Evolutionary conservation across 2,113 vertebrate species (phyloP).

Genomic region (Camelus bactrianus): DNA sequence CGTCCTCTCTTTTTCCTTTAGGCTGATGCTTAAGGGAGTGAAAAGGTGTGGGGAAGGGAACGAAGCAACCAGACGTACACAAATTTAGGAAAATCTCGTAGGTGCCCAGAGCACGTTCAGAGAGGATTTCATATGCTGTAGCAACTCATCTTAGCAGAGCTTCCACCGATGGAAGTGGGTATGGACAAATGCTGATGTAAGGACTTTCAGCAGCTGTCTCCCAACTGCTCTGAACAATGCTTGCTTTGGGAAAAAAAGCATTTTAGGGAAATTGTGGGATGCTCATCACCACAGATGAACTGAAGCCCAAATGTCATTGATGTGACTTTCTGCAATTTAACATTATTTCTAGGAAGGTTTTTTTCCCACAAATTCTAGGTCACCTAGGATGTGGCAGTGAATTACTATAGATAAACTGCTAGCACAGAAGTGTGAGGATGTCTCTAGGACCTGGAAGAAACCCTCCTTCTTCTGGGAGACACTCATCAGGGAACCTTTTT

Average conservation of each 20-base stretch:
- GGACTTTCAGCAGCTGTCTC: background rate
- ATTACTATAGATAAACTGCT: background rate
- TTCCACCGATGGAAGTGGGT: background rate
- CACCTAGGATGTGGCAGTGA: background rate
- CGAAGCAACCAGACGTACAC: fast-evolving
- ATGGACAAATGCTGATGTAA: background rate
- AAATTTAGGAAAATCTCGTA: background rate
- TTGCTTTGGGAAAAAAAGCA: background rate
- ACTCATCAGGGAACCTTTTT: background rate
- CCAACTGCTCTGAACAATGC: background rate
- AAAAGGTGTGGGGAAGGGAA: background rate
- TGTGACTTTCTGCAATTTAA: background rate
- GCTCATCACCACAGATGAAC: background rate
- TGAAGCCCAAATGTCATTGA: background rate
- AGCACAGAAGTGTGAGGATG: background rate
- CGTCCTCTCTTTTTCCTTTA: background rate
- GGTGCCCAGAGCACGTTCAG: background rate
- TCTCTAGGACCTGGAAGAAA: background rate
- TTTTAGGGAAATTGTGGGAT: background rate
- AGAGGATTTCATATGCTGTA: too few species aligned
- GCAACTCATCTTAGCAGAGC: background rate
- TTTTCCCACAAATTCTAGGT: background rate
- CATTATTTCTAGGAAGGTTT: background rate
- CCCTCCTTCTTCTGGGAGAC: background rate
- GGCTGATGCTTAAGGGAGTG: background rate